Conservation (phyloP, 2,113 vertebrate species). For the Calyptomena viridis region DNA sequence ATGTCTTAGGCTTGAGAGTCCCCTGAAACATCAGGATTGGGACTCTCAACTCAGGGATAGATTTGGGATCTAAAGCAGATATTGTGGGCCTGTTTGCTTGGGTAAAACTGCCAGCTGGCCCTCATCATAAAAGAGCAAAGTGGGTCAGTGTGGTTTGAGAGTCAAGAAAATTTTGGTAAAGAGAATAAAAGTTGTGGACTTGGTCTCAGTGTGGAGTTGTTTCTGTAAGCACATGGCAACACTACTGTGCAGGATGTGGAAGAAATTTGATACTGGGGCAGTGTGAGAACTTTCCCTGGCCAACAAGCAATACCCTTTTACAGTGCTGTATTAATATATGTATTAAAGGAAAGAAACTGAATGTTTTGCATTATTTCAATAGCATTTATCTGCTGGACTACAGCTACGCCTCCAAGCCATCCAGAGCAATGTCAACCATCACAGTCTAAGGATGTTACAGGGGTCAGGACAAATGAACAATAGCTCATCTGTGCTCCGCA, state of each 20-base stretch:
- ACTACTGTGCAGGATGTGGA: background rate
- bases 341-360: background rate
- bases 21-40: background rate
- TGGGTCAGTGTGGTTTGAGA: background rate
- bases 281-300: background rate
- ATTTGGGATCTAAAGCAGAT: background rate
- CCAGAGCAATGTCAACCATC: constrained; percentile 95
- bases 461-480: constrained; percentile 76
- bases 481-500: constrained; percentile 86
- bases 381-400: constrained; percentile 96
- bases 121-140: background rate
- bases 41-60: background rate
- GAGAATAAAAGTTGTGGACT: background rate
- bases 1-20: background rate
- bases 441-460: constrained; percentile 85
- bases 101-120: background rate
- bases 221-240: background rate
- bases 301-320: background rate
- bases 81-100: background rate
- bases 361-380: constrained; percentile 25
- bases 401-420: constrained; percentile 97
- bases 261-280: background rate
- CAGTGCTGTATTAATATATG: background rate
- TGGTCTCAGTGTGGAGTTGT: background rate
- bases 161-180: background rate